Percentiles rank a stretch among this genome's conserved stretches.
Evolutionary conservation across 1,140 invertebrate genomes (phyloP).

Genomic region (Drosophila persimilis): DNA sequence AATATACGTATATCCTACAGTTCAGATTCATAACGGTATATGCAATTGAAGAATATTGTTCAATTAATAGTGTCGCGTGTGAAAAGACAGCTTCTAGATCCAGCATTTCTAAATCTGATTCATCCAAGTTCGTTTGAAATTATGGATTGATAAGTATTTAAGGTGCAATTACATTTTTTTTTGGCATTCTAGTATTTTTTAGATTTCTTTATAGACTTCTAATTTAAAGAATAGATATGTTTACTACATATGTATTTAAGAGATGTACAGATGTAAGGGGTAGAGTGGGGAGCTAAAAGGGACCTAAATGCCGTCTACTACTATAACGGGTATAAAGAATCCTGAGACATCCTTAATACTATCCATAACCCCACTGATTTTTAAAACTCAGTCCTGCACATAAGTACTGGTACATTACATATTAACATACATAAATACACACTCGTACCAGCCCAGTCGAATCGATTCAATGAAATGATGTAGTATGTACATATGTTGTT

Average conservation of each 20-base stretch:
- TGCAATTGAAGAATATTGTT: slow-evolving; percentile 6
- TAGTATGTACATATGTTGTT: slow-evolving; percentile 14
- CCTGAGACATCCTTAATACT: no score
- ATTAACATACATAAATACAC: not conserved
- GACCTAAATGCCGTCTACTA: no score
- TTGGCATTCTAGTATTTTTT: not conserved
- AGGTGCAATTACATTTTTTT: not conserved
- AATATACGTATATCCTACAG: not conserved
- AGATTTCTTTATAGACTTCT: no score
- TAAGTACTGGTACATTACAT: no score
- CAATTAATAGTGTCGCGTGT: slow-evolving; percentile 19
- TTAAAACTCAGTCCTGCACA: no score
- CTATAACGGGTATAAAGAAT: no score
- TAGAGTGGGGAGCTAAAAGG: no score
- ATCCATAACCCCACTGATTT: no score
- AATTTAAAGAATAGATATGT: not conserved
- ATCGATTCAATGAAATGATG: not conserved
- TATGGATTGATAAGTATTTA: not conserved
- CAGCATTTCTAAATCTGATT: not conserved
- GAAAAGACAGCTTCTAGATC: slow-evolving; percentile 14
- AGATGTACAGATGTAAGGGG: no score
- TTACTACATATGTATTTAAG: not conserved
- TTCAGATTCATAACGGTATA: slow-evolving; percentile 8
- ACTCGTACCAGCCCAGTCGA: not conserved
- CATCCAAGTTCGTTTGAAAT: not conserved